Conservation (phyloP, 2,797 vertebrate species). For the Sphenopsis melanotis region DNA sequence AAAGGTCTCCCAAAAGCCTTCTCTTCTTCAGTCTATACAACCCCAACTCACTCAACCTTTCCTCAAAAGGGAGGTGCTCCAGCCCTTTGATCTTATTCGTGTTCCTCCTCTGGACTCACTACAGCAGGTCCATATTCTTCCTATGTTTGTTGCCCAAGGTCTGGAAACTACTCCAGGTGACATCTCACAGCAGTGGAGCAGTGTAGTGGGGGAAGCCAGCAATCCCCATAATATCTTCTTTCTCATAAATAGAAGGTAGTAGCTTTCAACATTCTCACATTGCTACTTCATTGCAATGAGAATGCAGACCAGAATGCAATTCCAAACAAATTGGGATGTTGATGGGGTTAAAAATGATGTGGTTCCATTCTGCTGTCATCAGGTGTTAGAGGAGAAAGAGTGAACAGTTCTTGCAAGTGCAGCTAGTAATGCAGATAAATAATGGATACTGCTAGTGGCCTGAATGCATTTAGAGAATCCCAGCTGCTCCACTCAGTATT, state of each 20-base stretch:
- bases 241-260: not conserved
- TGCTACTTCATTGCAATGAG: not conserved
- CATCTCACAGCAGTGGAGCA: not conserved
- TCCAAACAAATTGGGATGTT: not conserved
- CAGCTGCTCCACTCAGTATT: constrained; percentile 34
- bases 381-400: not conserved
- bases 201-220: not conserved
- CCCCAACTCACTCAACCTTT: not conserved
- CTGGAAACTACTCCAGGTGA: not conserved
- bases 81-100: not conserved
- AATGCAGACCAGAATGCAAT: not conserved
- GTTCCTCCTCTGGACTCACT: not conserved
- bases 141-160: not conserved
- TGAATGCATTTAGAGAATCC: constrained; percentile 42
- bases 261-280: not conserved
- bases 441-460: constrained; percentile 40
- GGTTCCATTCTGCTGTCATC: not conserved
- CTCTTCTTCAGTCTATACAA: not conserved
- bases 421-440: constrained; percentile 43
- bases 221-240: not conserved
- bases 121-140: not conserved
- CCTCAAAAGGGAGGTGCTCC: not conserved
- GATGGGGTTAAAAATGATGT: not conserved
- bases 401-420: not conserved
- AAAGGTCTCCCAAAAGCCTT: not conserved